A percentile compares a stretch with the other conserved stretches of the same genome.
Evolutionary conservation across 2,113 vertebrate genomes (phyloP).

Genomic region (Octodon degus): DNA sequence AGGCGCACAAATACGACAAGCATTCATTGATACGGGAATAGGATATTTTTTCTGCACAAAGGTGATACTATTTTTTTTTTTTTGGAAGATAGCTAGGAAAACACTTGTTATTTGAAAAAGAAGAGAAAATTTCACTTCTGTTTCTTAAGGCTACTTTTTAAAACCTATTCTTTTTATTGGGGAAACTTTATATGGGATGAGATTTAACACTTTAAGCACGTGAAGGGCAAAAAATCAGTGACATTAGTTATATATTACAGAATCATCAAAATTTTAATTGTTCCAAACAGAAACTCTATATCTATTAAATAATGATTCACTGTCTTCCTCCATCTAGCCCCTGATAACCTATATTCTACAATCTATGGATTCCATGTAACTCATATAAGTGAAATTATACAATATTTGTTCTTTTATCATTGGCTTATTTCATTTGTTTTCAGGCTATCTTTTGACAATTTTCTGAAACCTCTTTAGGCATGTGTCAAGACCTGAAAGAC

Average conservation of each 20-base stretch:
- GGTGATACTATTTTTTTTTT: neutral
- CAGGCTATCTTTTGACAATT: neutral
- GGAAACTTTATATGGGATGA: neutral
- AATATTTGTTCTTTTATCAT: neutral
- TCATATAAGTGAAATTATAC: neutral
- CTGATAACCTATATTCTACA: neutral
- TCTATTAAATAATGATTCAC: neutral
- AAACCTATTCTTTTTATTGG: neutral
- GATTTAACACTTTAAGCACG: neutral
- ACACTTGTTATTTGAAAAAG: neutral
- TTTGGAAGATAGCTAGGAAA: neutral
- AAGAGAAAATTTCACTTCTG: neutral
- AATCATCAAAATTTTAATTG: neutral
- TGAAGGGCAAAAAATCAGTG: neutral
- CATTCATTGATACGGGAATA: neutral
- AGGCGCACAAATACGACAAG: neutral
- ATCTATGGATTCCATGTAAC: neutral
- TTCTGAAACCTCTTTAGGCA: neutral
- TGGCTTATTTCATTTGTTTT: constrained; percentile 14
- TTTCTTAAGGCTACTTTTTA: neutral
- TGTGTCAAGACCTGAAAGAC: neutral
- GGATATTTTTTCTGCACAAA: neutral
- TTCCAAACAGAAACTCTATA: neutral
- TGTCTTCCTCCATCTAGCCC: fast-evolving
- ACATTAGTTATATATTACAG: neutral